Base-by-base conservation (phyloP, 2,888 invertebrate species). In the Cephus nigrinus region DNA sequence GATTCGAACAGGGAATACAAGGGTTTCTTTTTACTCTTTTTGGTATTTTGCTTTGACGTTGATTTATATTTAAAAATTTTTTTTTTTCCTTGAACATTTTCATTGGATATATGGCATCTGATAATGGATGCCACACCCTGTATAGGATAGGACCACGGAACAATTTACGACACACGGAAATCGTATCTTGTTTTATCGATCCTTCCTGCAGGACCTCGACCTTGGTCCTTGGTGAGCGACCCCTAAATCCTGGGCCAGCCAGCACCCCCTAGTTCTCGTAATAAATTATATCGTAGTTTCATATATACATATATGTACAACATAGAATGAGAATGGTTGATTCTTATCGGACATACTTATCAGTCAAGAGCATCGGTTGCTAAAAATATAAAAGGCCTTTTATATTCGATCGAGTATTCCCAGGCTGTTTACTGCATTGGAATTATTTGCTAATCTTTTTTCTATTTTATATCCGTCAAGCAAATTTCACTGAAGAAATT, bases 201-300 rank as follows among this genome's bases (percentile, higher is more conserved):
- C 85, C 79, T 77, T 74, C 31, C 74, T 80, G 77, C 80, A 84
- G 87, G 85, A 88, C 89, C 88, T 89, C 89, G 89, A 89, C 89
- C 89, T 89, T 89, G 89, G 84, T 88, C 87, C 86, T 87, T 87
- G 82, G 86, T 55, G 23, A 55, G 55, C 84, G 82, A 85, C 82
- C 76, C 82, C 82, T 74, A 83, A 83, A 76, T 83, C 85, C 81
- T 81, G 76, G 82, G 82, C 78, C 82, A 76, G 74, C 85, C 83
- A 55, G 9, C 55, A 55, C 55, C 55, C 55, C 55, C 55, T 9
- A 9, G 23, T 55, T 55, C 23, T 55, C 55, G 23, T 55, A 23
- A 23, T 23, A 55, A 55, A 23, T 55, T 15, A 12, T 15, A 12
- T 32, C 1, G 31, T 31, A 31, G 31, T 31, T 31, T 31, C 31